Evolutionary conservation across 2,888 invertebrate species (phyloP).

Genomic region (Achlya flavicornis): DNA sequence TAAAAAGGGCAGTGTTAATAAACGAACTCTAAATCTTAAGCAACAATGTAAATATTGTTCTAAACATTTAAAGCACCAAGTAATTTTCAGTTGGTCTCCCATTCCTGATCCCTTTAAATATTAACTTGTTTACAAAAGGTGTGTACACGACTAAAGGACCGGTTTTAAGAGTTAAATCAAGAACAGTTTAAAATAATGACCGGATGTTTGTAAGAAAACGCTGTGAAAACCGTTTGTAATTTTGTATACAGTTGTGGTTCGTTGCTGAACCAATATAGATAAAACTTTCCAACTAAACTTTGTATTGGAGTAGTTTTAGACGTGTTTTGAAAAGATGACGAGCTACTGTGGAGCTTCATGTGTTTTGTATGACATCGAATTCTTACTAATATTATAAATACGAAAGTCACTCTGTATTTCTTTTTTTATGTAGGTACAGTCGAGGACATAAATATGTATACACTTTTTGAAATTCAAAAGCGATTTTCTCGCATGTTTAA

Average conservation of each 20-base stretch:
- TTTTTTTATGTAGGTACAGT: too few relatives aligned
- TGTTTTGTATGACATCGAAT: too few relatives aligned
- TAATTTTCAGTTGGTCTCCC: conserved; percentile 23
- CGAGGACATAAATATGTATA: too few relatives aligned
- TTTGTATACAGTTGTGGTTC: conserved; percentile 19
- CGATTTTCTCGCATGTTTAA: too few relatives aligned
- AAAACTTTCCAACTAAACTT: conserved; percentile 18
- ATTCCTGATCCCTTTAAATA: conserved; percentile 40
- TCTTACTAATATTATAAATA: too few relatives aligned
- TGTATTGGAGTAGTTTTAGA: not conserved
- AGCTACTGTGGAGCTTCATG: too few relatives aligned
- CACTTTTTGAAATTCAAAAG: too few relatives aligned
- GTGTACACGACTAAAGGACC: conserved; percentile 42
- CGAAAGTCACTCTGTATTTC: too few relatives aligned
- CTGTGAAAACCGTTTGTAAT: conserved; percentile 25
- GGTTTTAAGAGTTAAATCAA: conserved; percentile 46
- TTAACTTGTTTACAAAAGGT: conserved; percentile 45
- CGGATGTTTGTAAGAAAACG: conserved; percentile 37
- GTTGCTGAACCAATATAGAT: conserved; percentile 33
- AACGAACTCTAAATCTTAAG: not conserved
- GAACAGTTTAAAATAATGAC: conserved; percentile 45
- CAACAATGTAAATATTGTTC: not conserved
- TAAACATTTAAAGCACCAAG: not conserved
- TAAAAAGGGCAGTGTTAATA: not conserved
- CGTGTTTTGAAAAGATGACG: not conserved